Conservation (phyloP, 2,113 vertebrate species). For the Coracopsis vasa region DNA sequence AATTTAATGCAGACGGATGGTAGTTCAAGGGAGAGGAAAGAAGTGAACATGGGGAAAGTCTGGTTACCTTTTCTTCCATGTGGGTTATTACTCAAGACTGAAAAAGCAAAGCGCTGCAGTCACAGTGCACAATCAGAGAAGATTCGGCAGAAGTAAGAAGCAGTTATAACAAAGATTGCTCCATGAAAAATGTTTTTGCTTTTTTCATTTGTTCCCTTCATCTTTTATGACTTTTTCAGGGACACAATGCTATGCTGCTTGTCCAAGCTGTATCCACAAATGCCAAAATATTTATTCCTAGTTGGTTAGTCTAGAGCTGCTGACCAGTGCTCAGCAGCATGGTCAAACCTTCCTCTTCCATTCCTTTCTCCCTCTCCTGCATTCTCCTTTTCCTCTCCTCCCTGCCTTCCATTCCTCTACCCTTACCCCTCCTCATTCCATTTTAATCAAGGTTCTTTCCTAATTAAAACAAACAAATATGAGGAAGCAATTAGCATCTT, state of each 20-base stretch:
- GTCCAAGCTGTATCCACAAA: background rate
- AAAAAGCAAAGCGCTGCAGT: background rate
- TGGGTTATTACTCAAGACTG: background rate
- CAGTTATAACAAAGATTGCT: background rate
- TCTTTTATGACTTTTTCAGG: background rate
- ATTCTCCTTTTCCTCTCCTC: background rate
- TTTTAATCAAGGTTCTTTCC: constrained; percentile 74
- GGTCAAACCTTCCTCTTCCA: background rate
- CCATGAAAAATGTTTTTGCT: background rate
- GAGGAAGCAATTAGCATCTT: constrained; percentile 77
- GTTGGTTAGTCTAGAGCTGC: background rate
- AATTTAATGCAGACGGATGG: background rate
- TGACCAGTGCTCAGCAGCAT: background rate
- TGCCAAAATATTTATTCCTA: background rate
- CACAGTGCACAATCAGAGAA: background rate
- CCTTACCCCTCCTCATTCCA: constrained; percentile 51
- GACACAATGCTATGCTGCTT: background rate
- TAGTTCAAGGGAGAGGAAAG: background rate
- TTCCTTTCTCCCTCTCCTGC: background rate
- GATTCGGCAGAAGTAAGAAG: background rate
- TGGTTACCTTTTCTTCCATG: background rate
- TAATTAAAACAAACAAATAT: constrained; percentile 84
- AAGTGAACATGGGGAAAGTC: background rate
- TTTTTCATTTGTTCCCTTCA: background rate
- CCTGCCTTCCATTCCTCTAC: constrained; percentile 13